Evolutionary conservation across 2,113 vertebrate genomes (phyloP).

Genomic region (Oryzias curvinotus): DNA sequence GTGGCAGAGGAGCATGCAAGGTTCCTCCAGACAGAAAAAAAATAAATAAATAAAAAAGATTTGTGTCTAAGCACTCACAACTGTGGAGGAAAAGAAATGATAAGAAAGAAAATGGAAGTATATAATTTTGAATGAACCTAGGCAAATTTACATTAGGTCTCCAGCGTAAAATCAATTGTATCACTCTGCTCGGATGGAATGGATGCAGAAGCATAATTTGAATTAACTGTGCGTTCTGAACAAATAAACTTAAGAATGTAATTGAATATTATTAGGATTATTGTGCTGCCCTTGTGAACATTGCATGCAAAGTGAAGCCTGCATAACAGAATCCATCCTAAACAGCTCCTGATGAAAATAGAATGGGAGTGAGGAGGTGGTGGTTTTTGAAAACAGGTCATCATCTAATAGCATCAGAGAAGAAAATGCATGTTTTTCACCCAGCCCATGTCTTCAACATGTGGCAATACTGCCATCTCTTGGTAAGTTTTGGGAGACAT

Average conservation of each 20-base stretch:
- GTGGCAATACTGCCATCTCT: slow-evolving; percentile 78
- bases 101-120: background rate
- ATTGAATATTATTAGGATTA: slow-evolving; percentile 62
- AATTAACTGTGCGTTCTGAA: slow-evolving; percentile 56
- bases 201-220: slow-evolving; percentile 43
- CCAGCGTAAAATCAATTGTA: slow-evolving; percentile 60
- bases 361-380: slow-evolving; percentile 66
- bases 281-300: slow-evolving; percentile 49
- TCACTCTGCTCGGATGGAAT: slow-evolving; percentile 40
- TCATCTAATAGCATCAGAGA: slow-evolving; percentile 58
- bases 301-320: slow-evolving; percentile 40
- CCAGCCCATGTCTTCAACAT: slow-evolving; percentile 13
- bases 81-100: slow-evolving; percentile 9
- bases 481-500: slow-evolving; percentile 41
- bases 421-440: slow-evolving; percentile 31
- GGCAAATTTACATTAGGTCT: slow-evolving; percentile 50
- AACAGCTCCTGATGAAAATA: slow-evolving; percentile 71
- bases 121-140: slow-evolving; percentile 43
- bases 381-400: slow-evolving; percentile 71
- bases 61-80: slow-evolving; percentile 31
- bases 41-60: slow-evolving; percentile 8
- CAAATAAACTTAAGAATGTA: slow-evolving; percentile 54
- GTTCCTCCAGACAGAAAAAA: slow-evolving; percentile 35
- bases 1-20: slow-evolving; percentile 56
- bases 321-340: slow-evolving; percentile 56